Evolutionary conservation across 2,888 invertebrate species (phyloP), one percentile per base, ranked within the genome.

Genomic region (Amiota mariae): DNA sequence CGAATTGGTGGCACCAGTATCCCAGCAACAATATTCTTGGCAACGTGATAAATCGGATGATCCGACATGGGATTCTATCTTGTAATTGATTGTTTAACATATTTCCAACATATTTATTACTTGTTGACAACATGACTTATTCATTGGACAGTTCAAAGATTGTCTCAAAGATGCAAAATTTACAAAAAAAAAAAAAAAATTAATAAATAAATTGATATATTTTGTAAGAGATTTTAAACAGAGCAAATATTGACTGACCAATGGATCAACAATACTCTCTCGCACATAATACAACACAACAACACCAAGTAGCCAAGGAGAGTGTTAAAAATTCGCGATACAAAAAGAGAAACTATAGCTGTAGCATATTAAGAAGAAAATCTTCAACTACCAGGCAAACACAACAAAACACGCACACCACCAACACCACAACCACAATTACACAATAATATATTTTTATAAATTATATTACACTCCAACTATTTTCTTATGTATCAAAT

Each of bases 21-120:
- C 13, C 1, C 36, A 63, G 24, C 36, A 63, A 12, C 63, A 13
- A 63, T 8, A 63, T 3, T 4, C 8, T 54, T 15, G 15, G 15
- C 54, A 54, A 54, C 66, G 49, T 8, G 15, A 18, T 12, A 11
- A 47, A 18, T n/a, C 48, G 9, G 66, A 54, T n/a, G 82, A 85
- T 20, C 73, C 72, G n/a, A 72, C 78, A n/a, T 85, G 83, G 83
- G 78, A 78, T 72, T 70, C 74, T 67, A 75, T 78, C 76, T 84
- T 80, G 83, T 83, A 83, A 83, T 75, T 36, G 36, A 36, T 36
- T 36, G 36, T 36, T 61, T 49, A 8, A 48, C 59, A 59, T 49
- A 15, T 59, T 51, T 36, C 6, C 36, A 36, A 36, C 3, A 51
- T 36, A 46, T 68, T 20, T 46, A n/a, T 48, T 67, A 51, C 67